Percentiles rank a stretch among this genome's conserved stretches.
Conservation (phyloP, 2,113 vertebrate genomes). For the Phylloscopus whistleri region DNA sequence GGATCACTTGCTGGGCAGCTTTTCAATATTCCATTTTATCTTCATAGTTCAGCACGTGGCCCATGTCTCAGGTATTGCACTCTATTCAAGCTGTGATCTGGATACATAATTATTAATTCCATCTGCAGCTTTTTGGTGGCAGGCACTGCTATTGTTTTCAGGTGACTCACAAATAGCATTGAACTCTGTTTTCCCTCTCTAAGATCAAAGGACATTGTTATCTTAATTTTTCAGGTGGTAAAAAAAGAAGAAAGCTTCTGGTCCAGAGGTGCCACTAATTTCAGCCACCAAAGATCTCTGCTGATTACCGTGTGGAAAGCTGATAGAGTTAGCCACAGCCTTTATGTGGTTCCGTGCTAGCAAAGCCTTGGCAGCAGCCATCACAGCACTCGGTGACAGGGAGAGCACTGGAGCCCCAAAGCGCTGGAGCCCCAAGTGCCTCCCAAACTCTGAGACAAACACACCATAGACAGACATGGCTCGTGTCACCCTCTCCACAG, state of each 20-base stretch:
- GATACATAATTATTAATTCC: conserved; percentile 52
- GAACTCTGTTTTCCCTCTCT: conserved; percentile 11
- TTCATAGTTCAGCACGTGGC: conserved; percentile 27
- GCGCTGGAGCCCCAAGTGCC: accelerated
- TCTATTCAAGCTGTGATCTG: conserved; percentile 36
- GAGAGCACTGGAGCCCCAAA: neutral
- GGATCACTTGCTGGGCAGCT: conserved; percentile 51
- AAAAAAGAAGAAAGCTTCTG: neutral
- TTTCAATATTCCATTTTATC: conserved; percentile 62
- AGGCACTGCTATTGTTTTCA: conserved; percentile 32
- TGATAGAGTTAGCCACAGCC: neutral
- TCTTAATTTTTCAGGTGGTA: conserved; percentile 54
- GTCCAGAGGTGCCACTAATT: conserved; percentile 17
- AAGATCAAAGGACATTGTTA: conserved; percentile 15
- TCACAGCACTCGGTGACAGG: neutral
- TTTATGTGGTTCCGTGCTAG: neutral
- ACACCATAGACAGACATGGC: neutral
- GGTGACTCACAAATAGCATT: neutral
- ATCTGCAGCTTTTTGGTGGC: conserved; percentile 24
- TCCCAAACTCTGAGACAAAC: neutral
- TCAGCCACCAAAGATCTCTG: neutral
- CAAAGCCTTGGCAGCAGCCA: neutral
- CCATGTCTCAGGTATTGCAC: neutral
- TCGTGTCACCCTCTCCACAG: neutral
- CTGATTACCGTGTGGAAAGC: conserved; percentile 29